Evolutionary conservation across 2,888 invertebrate species (phyloP).

Genomic region (Liodrosophila aerea): DNA sequence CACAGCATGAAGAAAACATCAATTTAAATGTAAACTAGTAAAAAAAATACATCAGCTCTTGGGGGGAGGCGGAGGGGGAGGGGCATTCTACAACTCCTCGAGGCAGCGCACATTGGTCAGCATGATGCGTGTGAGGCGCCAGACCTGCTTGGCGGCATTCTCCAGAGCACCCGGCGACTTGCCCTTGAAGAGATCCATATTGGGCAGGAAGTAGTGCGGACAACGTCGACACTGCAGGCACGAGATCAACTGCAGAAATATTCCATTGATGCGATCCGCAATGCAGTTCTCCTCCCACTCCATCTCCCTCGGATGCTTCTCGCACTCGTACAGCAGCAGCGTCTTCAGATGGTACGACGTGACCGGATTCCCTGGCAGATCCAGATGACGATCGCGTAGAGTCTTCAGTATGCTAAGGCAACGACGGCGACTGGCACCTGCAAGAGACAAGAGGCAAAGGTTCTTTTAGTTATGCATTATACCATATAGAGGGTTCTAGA

Average conservation of each 20-base stretch:
- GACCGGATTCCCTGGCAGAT: slow-evolving; percentile 94
- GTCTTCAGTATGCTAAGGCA: slow-evolving; percentile 95
- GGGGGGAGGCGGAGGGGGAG: too few relatives aligned
- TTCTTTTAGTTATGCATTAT: not conserved
- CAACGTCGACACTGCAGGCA: slow-evolving; percentile 97
- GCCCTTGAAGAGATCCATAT: slow-evolving; percentile 96
- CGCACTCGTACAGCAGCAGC: slow-evolving; percentile 95
- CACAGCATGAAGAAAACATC: slow-evolving; percentile 24
- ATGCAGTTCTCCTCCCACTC: slow-evolving; percentile 97
- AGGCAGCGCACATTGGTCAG: slow-evolving; percentile 95
- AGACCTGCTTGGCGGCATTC: slow-evolving; percentile 96
- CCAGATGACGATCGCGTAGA: slow-evolving; percentile 94
- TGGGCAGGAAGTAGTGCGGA: slow-evolving; percentile 97
- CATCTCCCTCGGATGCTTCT: slow-evolving; percentile 95
- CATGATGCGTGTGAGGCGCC: slow-evolving; percentile 95
- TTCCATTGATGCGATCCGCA: slow-evolving; percentile 96
- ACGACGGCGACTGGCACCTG: slow-evolving; percentile 90
- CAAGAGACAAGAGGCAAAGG: slow-evolving; percentile 11
- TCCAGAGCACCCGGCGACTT: slow-evolving; percentile 95
- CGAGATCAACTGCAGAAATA: slow-evolving; percentile 96
- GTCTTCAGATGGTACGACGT: slow-evolving; percentile 96
- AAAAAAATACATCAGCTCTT: slow-evolving; percentile 5
- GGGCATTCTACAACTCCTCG: slow-evolving; percentile 89
- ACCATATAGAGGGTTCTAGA: too few relatives aligned
- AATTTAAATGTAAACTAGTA: slow-evolving; percentile 9